phyloP scores from a whole-genome alignment of 2,888 invertebrate genomes.

The Drosophila colorata region DNA sequence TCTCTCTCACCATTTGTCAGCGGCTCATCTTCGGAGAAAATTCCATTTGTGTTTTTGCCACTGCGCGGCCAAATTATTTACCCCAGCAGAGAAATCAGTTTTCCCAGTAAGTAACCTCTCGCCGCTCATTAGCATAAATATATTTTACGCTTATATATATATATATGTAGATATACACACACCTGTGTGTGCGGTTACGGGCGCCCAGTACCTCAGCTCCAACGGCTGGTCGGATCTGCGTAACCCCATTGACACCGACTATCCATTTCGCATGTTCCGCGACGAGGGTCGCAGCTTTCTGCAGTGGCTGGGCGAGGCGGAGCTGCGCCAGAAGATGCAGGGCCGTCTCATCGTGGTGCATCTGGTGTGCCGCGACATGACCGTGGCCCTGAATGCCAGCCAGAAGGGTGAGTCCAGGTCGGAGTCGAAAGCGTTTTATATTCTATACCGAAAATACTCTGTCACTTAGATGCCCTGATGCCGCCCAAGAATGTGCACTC shows the following conservation, averaged over 20 bases:
- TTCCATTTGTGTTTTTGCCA: slow-evolving; percentile 94
- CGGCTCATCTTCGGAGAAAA: slow-evolving; percentile 90
- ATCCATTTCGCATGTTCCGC: slow-evolving; percentile 92
- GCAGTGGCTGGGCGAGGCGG: slow-evolving; percentile 94
- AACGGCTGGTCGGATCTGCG: slow-evolving; percentile 93
- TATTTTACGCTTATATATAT: background rate
- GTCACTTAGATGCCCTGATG: slow-evolving; percentile 71
- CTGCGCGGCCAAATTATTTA: slow-evolving; percentile 94
- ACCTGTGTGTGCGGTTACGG: slow-evolving; percentile 94
- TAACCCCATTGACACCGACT: slow-evolving; percentile 91
- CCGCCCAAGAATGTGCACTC: slow-evolving; percentile 89
- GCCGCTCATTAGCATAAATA: slow-evolving; percentile 16
- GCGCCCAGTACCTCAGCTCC: slow-evolving; percentile 92
- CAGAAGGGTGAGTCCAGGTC: slow-evolving; percentile 51
- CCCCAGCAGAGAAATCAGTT: slow-evolving; percentile 93
- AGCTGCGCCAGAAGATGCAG: slow-evolving; percentile 90
- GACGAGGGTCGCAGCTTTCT: slow-evolving; percentile 93
- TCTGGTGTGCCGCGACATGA: slow-evolving; percentile 91
- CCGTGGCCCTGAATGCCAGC: slow-evolving; percentile 86
- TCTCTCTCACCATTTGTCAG: slow-evolving; percentile 92
- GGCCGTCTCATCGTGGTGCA: slow-evolving; percentile 93
- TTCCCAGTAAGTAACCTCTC: slow-evolving; percentile 86
- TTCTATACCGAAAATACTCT: background rate
- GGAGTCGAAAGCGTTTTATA: too few relatives aligned
- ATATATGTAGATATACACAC: slow-evolving; percentile 89